Evolutionary conservation across 1,140 invertebrate genomes (phyloP), one percentile per base, ranked within the genome.

Genomic region (Drosophila fuyamai): DNA sequence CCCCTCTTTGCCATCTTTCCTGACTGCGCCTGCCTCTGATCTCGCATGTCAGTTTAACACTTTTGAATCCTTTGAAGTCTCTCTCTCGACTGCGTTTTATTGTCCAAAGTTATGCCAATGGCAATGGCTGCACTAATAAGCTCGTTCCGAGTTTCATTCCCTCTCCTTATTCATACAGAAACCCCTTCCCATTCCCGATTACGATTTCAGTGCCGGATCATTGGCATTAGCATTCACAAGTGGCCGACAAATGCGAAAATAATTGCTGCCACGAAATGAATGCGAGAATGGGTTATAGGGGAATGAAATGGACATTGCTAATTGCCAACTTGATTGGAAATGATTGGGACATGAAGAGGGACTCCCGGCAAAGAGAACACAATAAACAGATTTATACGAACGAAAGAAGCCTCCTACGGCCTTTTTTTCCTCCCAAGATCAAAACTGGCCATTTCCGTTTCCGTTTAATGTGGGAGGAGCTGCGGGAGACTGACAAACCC

Each of bases 31-130:
- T 71, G 54, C 67, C 50, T 67, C 72, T 56, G 63, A 73, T 84
- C 67, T 89, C 67, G 85, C 84, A 84, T 89, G 84, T 89, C 84
- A 89, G 84, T 89, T 89, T 89, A 89, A 84, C 84, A 89, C 84
- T 84, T 89, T 82, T 68, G 70, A 89, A 79, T 89, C 84, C 81
- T 90, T 89, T 89, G 77, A 89, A 81, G 81, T 89, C 55, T 40
- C 48, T 23, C 32, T 32, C 44, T 32, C 47, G 46, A 51, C 66
- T 70, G 70, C 44, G 59, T 66, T 72, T 88, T 88, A 88, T 88
- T 88, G 84, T 84, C 77, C 84, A 81, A 89, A 84, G 80, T 89
- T 89, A 84, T 89, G 74, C 72, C 83, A 82, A 76, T 76, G 60
- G 71, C 79, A 50, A 68, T 68, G 65, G 65, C 61, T 89, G 81